These are phyloP conservation scores for Amphipyra berbera DNA, from an alignment of 2,888 invertebrate species.

Conservation along the genomic window DNA sequence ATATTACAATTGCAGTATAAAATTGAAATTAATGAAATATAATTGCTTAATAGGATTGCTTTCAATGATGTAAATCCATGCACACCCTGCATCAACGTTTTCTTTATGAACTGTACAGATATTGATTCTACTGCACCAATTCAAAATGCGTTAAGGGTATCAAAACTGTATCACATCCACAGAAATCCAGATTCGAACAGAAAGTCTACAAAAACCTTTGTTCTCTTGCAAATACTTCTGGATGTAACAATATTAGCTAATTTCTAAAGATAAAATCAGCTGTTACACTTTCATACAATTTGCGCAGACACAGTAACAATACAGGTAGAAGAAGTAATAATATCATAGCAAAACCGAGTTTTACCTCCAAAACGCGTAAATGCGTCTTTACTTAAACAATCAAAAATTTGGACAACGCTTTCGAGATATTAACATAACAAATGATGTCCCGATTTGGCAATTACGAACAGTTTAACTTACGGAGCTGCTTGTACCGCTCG, in stretches of 20 bases:
- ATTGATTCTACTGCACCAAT: too few relatives aligned
- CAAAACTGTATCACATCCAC: too few relatives aligned
- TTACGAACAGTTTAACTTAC: constrained; percentile 46
- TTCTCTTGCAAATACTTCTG: too few relatives aligned
- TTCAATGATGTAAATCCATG: neutral
- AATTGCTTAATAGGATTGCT: neutral
- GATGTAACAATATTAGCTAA: too few relatives aligned
- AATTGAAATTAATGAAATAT: neutral
- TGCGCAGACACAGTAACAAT: too few relatives aligned
- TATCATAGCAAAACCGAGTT: constrained; percentile 2
- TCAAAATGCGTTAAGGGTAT: too few relatives aligned
- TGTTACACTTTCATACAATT: too few relatives aligned
- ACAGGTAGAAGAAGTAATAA: too few relatives aligned
- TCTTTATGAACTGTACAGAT: too few relatives aligned
- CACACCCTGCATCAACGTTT: neutral
- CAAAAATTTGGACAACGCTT: constrained; percentile 40
- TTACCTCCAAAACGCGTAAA: neutral
- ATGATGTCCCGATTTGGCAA: constrained; percentile 58
- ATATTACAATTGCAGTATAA: neutral
- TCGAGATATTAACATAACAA: constrained; percentile 65
- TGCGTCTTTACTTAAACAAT: constrained; percentile 22
- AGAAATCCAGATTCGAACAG: too few relatives aligned
- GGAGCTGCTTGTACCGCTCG: constrained; percentile 1
- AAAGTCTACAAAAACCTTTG: too few relatives aligned
- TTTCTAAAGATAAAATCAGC: too few relatives aligned